Percentiles rank a stretch among this genome's conserved stretches.
These are phyloP conservation scores for Oryzias javanicus DNA, from an alignment of 2,113 vertebrate species.

Conservation along the genomic window DNA sequence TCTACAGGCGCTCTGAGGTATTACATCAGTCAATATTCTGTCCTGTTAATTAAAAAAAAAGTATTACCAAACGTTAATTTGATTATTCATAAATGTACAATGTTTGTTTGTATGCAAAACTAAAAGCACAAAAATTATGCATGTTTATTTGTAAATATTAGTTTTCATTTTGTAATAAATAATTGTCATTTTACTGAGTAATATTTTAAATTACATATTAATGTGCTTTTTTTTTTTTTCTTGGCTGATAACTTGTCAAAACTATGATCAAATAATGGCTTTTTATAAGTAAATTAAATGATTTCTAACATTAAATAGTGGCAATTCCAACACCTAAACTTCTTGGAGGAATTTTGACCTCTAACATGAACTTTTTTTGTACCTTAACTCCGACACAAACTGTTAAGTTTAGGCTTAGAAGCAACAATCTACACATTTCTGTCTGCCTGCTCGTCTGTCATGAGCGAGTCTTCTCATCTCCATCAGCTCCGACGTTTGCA, in stretches of 20 bases:
- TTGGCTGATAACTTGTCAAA: no score
- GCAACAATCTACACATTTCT: not conserved
- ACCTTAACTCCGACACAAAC: not conserved
- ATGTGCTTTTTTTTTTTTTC: no score
- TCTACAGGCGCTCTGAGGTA: constrained; percentile 5
- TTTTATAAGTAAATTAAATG: no score
- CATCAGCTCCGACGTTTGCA: constrained; percentile 1
- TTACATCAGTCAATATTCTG: constrained; percentile 1
- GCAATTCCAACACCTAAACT: constrained; percentile 2
- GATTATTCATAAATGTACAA: not conserved
- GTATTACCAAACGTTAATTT: not conserved
- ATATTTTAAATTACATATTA: no score
- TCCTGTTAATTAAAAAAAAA: not conserved
- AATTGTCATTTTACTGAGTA: no score
- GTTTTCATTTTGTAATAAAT: no score
- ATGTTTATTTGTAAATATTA: no score
- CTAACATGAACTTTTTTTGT: not conserved
- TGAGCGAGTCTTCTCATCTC: not conserved
- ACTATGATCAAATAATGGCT: no score
- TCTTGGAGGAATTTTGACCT: constrained; percentile 30
- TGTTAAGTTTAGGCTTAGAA: not conserved
- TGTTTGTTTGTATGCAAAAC: not conserved
- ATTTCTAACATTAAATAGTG: not conserved
- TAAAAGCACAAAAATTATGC: no score
- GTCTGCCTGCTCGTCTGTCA: not conserved